Base-by-base conservation (phyloP, 2,888 invertebrate genomes). In the Octodonta nipae region DNA sequence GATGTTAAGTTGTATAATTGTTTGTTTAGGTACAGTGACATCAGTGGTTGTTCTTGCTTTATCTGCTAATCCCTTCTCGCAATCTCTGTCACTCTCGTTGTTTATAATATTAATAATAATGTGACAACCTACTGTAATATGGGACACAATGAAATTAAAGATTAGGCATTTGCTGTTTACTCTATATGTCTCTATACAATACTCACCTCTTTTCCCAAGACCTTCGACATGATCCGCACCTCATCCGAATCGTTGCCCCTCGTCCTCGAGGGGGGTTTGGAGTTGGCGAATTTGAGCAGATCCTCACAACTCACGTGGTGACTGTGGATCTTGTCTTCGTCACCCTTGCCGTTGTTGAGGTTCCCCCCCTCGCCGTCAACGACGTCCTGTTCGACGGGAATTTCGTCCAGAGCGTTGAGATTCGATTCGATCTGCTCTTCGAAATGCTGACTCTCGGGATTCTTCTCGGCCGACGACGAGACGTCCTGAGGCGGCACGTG, bases 271-370 rank as follows among this genome's bases (percentile, higher is more conserved):
- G 78, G 80, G 0, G 86, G 86, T 40, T 81, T 82, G 45, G 78
- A 76, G 55, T 82, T 79, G 0, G 86, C 83, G 53, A 91, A 91
- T 56, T 89, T 88, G 33, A 89, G 60, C 34, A 91, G 64, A 63
- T 91, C 89, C 58, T 91, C 91, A 48, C 88, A 89, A 28, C 87
- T 88, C 1, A 89, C 89, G 46, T 86, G 82, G 52, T 88, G 87
- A 28, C 77, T 69, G 53, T 49, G 46, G 28, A 47, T 38, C 15
- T 45, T 43, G 24, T 47, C 45, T 15, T 47, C 47, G 5, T 44
- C 47, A 8, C 32, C 43, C 24, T 44, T 45, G n/a, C 37, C 14
- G 16, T 32, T 32, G 22, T 27, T 27, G 27, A 45, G 30, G 11
- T 32, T 35, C 27, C 35, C 40, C 6, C 20, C 10, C 6, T 29